Evolutionary conservation across 1,140 invertebrate species (phyloP), one percentile per base, ranked within the genome.

Genomic region (Zaprionus lachaisei): DNA sequence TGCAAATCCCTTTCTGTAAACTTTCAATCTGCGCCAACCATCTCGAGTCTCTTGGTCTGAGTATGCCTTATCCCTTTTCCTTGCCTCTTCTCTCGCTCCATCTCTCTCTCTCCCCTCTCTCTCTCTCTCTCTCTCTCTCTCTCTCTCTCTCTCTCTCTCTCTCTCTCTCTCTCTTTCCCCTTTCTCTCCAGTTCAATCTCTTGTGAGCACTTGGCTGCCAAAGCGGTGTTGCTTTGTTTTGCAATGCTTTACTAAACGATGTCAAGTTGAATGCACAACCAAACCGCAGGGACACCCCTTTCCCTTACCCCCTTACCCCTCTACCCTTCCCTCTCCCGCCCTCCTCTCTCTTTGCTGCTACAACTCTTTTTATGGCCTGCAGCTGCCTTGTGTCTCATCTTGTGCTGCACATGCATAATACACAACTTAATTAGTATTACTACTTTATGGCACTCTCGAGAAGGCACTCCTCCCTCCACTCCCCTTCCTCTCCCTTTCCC

Each of bases 361-460:
- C 31, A 49, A 54, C 20, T 72, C 31, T 54, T 72, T 55, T 67
- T 56, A 60, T 37, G 20, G 15, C 65, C 65, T 69, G 72, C 49
- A 56, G 54, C 15, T 47, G 41, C 41, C 41, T 47, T 17, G 41
- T 47, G 24, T 28, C 17, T 28, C 57, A 38, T 75, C 51, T 60
- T 57, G 17, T 51, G 73, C 70, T 72, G 80, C 83, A 82, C 76
- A 79, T 86, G 84, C 84, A 89, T 89, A 90, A 89, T 84, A 81
- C 85, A 89, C 85, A 89, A 89, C 84, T 90, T 89, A 89, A 89
- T 89, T 89, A 89, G 84, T 90, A 89, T 89, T 89, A 90, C 81
- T 90, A 84, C 84, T 90, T 89, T 89, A 89, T 89, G 70, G 84
- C 85, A 87, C 84, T 84, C 84, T 66, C 54, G 81, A 72, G 64